phyloP scores from a whole-genome alignment of 2,797 vertebrate genomes.

The Notoglanidium macrostoma region DNA sequence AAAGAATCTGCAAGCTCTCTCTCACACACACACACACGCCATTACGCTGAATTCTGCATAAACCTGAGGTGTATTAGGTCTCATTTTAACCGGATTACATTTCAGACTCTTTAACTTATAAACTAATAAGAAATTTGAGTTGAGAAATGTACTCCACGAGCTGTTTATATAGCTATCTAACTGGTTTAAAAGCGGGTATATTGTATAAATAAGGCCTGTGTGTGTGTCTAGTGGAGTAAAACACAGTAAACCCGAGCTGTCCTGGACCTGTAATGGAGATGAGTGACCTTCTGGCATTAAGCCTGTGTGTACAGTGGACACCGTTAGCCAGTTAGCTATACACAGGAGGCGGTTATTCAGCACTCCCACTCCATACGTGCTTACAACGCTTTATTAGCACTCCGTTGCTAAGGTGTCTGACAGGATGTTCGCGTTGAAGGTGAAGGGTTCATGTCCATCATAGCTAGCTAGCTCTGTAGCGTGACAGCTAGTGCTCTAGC shows the following conservation, averaged over 20 bases:
- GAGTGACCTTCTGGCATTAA: constrained; percentile 22
- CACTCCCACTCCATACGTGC: neutral
- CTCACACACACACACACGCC: too few species aligned
- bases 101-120: too few species aligned
- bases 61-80: neutral
- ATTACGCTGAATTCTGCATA: neutral
- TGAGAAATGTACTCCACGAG: neutral
- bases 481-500: constrained; percentile 14
- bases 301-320: neutral
- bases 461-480: neutral
- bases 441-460: neutral
- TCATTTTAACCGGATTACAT: too few species aligned
- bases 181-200: neutral
- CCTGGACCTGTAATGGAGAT: neutral
- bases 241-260: neutral
- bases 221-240: neutral
- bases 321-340: constrained; percentile 2
- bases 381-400: too few species aligned
- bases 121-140: too few species aligned
- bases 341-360: neutral
- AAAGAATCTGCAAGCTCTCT: too few species aligned
- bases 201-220: neutral
- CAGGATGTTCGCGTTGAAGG: neutral
- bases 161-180: neutral
- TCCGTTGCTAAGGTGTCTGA: too few species aligned